These are phyloP conservation scores for Neodon shergylaensis DNA, from an alignment of 2,113 vertebrate genomes.

Conservation along the genomic window DNA sequence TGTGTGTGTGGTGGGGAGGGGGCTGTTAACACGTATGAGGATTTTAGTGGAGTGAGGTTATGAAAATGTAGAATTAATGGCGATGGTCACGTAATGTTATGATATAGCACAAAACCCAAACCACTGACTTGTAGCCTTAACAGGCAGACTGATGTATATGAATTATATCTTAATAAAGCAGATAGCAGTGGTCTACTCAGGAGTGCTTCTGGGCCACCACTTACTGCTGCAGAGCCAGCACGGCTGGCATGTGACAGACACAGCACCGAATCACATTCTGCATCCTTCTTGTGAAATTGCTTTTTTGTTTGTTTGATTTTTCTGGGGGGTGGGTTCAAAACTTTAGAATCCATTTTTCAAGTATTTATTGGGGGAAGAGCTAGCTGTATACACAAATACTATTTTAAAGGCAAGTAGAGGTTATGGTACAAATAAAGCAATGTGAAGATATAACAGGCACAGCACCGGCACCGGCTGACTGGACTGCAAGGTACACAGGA, in stretches of 20 bases:
- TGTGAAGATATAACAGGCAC: neutral
- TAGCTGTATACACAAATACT: neutral
- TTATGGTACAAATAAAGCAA: neutral
- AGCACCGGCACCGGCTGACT: rapidly evolving
- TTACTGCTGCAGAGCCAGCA: neutral
- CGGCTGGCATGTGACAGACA: neutral
- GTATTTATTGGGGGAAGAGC: neutral
- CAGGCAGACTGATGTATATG: neutral
- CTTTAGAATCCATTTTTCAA: neutral
- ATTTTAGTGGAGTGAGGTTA: neutral
- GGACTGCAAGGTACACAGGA: neutral
- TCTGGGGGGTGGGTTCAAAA: neutral
- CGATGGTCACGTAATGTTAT: neutral
- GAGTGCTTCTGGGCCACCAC: neutral
- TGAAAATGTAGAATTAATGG: neutral
- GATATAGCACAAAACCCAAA: neutral
- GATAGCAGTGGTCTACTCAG: neutral
- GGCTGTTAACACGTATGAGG: rapidly evolving
- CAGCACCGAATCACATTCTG: neutral
- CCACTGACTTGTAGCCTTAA: neutral
- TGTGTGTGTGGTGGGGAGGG: neutral
- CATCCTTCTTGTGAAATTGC: neutral
- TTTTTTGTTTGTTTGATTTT: neutral
- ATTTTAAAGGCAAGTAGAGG: neutral
- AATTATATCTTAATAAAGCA: neutral